phyloP scores from a whole-genome alignment of 2,797 vertebrate species.

The Centroberyx gerrardi region DNA sequence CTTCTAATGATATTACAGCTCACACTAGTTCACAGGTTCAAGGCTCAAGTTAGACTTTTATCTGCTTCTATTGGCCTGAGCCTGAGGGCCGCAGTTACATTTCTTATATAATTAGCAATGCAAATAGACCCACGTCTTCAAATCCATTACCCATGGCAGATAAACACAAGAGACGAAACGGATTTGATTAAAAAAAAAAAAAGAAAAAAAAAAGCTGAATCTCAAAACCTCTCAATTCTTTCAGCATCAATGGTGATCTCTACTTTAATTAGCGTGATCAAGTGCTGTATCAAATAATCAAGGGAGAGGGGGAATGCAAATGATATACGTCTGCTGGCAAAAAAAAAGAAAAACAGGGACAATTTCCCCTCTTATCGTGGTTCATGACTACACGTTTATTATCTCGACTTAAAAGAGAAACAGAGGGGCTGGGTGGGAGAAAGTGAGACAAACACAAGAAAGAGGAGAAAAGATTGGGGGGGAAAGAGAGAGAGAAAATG shows the following conservation, averaged over 20 bases:
- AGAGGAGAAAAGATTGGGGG: neutral
- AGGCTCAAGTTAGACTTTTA: neutral
- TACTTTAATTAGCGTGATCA: slow-evolving; percentile 54
- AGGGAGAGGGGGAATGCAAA: neutral
- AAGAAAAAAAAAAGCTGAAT: neutral
- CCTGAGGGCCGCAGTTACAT: slow-evolving; percentile 13
- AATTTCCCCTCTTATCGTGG: slow-evolving; percentile 8
- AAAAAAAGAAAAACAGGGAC: neutral
- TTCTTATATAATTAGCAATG: slow-evolving; percentile 41
- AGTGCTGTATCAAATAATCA: slow-evolving; percentile 25
- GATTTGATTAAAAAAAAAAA: neutral
- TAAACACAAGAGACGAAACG: slow-evolving; percentile 15
- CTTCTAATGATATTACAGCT: neutral
- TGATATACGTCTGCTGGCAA: neutral
- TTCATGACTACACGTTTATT: neutral
- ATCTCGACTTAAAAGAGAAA: slow-evolving; percentile 5
- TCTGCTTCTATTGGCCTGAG: slow-evolving; percentile 2
- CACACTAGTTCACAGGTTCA: neutral
- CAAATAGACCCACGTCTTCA: slow-evolving; percentile 29
- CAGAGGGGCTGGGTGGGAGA: neutral
- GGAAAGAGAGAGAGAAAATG: too few relatives aligned
- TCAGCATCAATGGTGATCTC: slow-evolving; percentile 35
- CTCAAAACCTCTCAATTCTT: slow-evolving; percentile 42
- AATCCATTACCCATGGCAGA: slow-evolving; percentile 11
- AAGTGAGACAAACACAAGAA: neutral